Percentiles rank a stretch among this genome's conserved stretches.
phyloP scores from a whole-genome alignment of 2,113 vertebrate genomes.

The Saimiri boliviensis region DNA sequence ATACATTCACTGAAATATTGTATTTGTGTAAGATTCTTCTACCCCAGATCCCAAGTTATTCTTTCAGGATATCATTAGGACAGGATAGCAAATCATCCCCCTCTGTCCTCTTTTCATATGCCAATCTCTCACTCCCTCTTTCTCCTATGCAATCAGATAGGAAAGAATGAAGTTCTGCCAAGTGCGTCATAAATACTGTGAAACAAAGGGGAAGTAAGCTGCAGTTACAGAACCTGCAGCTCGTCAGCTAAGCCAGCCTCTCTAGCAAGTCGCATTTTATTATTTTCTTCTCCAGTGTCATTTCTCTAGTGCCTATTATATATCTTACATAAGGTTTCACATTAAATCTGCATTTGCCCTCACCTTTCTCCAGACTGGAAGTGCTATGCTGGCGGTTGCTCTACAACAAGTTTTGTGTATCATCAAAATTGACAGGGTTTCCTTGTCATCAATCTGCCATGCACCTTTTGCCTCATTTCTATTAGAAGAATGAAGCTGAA shows the following conservation, averaged over 20 bases:
- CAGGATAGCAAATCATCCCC: background rate
- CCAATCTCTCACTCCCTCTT: background rate
- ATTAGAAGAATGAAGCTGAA: background rate
- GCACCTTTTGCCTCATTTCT: slow-evolving; percentile 53
- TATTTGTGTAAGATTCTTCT: background rate
- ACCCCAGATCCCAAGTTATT: background rate
- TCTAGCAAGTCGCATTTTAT: slow-evolving; percentile 61
- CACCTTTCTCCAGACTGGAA: background rate
- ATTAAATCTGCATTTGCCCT: background rate
- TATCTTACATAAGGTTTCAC: slow-evolving; percentile 60
- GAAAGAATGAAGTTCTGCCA: background rate
- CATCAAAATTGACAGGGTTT: slow-evolving; percentile 49
- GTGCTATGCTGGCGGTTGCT: background rate
- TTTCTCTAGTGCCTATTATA: slow-evolving; percentile 56
- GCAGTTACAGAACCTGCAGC: slow-evolving; percentile 55
- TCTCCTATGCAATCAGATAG: background rate
- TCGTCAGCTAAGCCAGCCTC: slow-evolving; percentile 23
- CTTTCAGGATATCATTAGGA: background rate
- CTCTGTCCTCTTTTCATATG: background rate
- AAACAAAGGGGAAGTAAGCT: slow-evolving; percentile 34
- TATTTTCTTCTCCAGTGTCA: slow-evolving; percentile 61
- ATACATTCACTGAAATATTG: background rate
- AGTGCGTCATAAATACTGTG: slow-evolving; percentile 45
- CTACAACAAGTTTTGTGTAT: slow-evolving; percentile 26
- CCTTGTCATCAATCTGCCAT: slow-evolving; percentile 4